Evolutionary conservation across 2,888 invertebrate species (phyloP), one percentile per base, ranked within the genome.

Genomic region (Hydriomena furcata): DNA sequence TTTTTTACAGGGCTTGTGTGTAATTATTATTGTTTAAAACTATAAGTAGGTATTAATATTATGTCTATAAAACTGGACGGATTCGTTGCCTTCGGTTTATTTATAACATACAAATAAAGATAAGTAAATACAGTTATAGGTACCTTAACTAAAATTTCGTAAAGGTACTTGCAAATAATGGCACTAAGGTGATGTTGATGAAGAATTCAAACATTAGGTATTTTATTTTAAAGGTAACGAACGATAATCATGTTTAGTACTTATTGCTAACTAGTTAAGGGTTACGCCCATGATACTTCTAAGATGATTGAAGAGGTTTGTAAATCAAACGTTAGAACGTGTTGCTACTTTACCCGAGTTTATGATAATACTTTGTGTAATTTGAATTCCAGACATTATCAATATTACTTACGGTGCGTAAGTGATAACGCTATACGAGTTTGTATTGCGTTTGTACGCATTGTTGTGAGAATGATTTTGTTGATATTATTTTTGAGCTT

Each of bases 121-220:
- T 52, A 53, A 55, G 57, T 55, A 59, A 55, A 59, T 55, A 53
- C 55, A 50, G 34, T 17, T 17, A 17, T n/a, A 49, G 63, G 56
- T 52, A 64, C 60, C 68, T 56, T 55, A 61, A 61, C 63, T 76
- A 71, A 47, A 55, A 61, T 70, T 69, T 65, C 58, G 43, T 62
- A 58, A 61, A 78, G 76, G 76, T 80, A 79, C 73, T 69, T 67
- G 66, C 63, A 69, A 73, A 69, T 67, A 76, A 84, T 85, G 84
- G 84, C 84, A 85, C 84, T 73, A 71, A 65, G 68, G 46, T 68
- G 72, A 73, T 76, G 76, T 77, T 72, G 70, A 73, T 60, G 58
- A 56, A 69, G 66, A 47, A 61, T 64, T 67, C 60, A 55, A 57
- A 65, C 58, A 55, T 49, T 52, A n/a, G n/a, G n/a, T n/a, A 47